Conservation (phyloP, 2,113 vertebrate genomes). For the Nothobranchius kuhntae region DNA sequence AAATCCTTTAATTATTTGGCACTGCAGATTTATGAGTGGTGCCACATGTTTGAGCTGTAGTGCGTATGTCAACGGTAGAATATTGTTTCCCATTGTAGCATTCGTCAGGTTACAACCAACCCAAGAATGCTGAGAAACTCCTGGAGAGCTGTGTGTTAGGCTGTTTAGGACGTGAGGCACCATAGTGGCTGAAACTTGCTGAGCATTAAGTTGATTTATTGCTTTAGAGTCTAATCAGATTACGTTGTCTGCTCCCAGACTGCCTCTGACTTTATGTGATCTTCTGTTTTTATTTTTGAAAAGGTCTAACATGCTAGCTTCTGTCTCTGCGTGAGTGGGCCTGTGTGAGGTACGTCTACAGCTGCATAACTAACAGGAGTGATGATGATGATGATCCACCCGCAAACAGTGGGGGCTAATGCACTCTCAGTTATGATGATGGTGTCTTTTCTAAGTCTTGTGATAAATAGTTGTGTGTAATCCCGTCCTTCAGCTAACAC, state of each 20-base stretch:
- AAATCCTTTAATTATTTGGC: too few relatives aligned
- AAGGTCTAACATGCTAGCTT: constrained; percentile 31
- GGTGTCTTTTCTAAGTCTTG: constrained; percentile 15
- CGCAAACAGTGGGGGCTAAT: not conserved
- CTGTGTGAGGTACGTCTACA: not conserved
- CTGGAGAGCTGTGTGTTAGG: not conserved
- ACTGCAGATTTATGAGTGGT: too few relatives aligned
- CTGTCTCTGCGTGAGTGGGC: constrained; percentile 7
- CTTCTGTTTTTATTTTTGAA: constrained; percentile 16
- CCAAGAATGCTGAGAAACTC: constrained; percentile 1
- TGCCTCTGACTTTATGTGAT: constrained; percentile 54
- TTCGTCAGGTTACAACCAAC: constrained; percentile 38
- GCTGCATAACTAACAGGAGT: constrained; percentile 8
- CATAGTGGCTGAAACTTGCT: constrained; percentile 42
- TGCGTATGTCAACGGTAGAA: too few relatives aligned
- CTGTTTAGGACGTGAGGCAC: constrained; percentile 17
- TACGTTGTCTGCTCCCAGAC: constrained; percentile 42
- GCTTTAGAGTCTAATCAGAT: constrained; percentile 52
- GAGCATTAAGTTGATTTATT: constrained; percentile 67
- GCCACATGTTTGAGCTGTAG: too few relatives aligned
- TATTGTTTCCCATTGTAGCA: constrained; percentile 17
- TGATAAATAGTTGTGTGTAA: constrained; percentile 36
- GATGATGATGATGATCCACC: constrained; percentile 16
- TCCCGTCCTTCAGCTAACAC: constrained; percentile 37
- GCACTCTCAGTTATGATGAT: constrained; percentile 8